These are phyloP conservation scores for Amblyteles armatorius DNA, from an alignment of 2,888 invertebrate genomes.

Conservation along the genomic window DNA sequence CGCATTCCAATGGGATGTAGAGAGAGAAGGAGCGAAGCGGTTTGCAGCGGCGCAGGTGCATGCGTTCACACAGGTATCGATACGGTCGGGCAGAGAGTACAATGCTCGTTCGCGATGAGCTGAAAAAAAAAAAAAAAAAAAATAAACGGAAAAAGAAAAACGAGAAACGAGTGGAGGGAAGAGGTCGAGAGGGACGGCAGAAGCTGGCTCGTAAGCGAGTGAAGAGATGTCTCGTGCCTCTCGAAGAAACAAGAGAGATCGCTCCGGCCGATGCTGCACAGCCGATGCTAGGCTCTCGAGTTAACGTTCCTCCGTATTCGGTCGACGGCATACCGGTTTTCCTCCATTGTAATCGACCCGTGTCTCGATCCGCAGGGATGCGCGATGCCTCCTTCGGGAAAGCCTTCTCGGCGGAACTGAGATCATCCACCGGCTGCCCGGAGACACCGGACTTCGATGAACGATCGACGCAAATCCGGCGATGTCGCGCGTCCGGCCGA, in stretches of 20 bases:
- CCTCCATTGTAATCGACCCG: slow-evolving; percentile 66
- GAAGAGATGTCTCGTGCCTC: slow-evolving; percentile 61
- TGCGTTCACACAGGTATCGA: slow-evolving; percentile 65
- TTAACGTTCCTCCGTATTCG: slow-evolving; percentile 64
- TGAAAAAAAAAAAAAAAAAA: slow-evolving; percentile 27
- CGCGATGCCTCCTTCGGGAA: slow-evolving; percentile 47
- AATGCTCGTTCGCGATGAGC: slow-evolving; percentile 37
- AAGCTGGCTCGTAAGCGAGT: slow-evolving; percentile 53
- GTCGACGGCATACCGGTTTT: slow-evolving; percentile 67
- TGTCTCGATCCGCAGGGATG: slow-evolving; percentile 56
- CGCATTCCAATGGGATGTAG: slow-evolving; percentile 37
- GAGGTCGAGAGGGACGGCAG: slow-evolving; percentile 21
- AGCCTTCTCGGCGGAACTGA: slow-evolving; percentile 35
- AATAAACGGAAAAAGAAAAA: slow-evolving; percentile 11
- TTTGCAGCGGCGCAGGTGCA: slow-evolving; percentile 60
- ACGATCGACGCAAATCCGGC: slow-evolving; percentile 57
- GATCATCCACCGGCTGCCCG: background rate
- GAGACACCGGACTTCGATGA: background rate
- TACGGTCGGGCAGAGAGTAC: slow-evolving; percentile 34
- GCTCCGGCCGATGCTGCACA: slow-evolving; percentile 39
- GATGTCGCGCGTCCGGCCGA: slow-evolving; percentile 19
- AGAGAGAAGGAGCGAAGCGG: slow-evolving; percentile 17
- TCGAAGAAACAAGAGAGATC: slow-evolving; percentile 65
- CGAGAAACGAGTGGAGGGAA: slow-evolving; percentile 13
- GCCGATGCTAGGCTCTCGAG: slow-evolving; percentile 45